Percentiles rank a stretch among this genome's conserved stretches.
Conservation (phyloP, 2,888 invertebrate species). For the Seira ritae region DNA sequence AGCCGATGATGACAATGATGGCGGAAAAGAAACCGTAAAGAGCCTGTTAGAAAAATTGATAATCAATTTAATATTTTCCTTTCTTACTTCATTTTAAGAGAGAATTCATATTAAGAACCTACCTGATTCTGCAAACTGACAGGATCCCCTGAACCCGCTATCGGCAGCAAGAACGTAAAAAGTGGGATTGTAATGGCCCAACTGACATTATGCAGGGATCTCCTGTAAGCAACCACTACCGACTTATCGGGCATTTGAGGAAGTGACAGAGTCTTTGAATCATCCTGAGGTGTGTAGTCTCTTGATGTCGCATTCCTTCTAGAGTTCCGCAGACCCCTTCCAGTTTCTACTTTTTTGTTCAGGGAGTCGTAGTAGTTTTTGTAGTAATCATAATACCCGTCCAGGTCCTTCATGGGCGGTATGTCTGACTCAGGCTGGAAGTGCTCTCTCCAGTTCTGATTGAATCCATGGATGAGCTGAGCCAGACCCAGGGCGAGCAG, state of each 20-base stretch:
- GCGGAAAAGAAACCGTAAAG: constrained; percentile 57
- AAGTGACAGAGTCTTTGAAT: not conserved
- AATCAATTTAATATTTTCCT: not conserved
- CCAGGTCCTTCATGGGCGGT: not conserved
- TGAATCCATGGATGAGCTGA: constrained; percentile 23
- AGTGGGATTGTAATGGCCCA: constrained; percentile 69
- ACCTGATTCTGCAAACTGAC: constrained; percentile 63
- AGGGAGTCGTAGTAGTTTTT: not conserved
- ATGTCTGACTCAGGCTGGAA: not conserved
- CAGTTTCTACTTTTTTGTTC: not conserved
- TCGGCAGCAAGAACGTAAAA: constrained; percentile 64
- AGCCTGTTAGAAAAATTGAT: constrained; percentile 29
- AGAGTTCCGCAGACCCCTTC: not conserved
- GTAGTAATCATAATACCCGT: not conserved
- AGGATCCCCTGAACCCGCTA: constrained; percentile 32
- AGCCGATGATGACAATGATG: constrained; percentile 41
- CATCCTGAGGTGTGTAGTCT: not conserved
- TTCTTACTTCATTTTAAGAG: not conserved
- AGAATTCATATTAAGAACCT: not conserved
- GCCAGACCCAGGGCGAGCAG: constrained; percentile 23
- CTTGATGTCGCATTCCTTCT: not conserved
- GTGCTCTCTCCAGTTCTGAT: constrained; percentile 19
- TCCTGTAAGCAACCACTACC: constrained; percentile 48
- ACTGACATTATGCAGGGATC: constrained; percentile 55
- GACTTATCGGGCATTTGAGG: not conserved